These are phyloP conservation scores for Podocnemis expansa DNA, from an alignment of 2,113 vertebrate species.

Conservation along the genomic window DNA sequence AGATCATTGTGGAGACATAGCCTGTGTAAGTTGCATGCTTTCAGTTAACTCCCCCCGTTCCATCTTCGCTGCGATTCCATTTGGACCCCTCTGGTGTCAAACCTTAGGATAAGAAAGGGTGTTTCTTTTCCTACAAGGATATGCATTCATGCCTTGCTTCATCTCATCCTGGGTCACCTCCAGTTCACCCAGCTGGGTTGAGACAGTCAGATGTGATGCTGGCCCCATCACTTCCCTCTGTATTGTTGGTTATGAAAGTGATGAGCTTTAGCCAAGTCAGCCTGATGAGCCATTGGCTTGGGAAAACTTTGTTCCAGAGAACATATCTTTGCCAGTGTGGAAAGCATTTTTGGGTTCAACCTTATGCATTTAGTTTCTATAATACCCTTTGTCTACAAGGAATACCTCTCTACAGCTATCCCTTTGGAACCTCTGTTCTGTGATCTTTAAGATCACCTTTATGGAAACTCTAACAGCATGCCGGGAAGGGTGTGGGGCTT, in stretches of 20 bases:
- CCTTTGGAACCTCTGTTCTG: too few relatives aligned
- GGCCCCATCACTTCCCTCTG: background rate
- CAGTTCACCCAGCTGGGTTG: background rate
- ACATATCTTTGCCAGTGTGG: background rate
- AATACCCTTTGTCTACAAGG: background rate
- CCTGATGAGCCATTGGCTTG: background rate
- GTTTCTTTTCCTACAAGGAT: background rate
- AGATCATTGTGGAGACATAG: too few relatives aligned
- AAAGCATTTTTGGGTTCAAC: background rate
- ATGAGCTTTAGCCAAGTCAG: background rate
- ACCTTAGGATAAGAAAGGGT: accelerated
- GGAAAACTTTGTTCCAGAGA: background rate
- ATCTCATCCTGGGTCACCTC: background rate
- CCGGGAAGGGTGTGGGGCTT: background rate
- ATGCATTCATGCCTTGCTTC: background rate
- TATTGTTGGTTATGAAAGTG: background rate
- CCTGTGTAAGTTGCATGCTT: too few relatives aligned
- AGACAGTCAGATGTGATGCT: background rate
- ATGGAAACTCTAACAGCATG: conserved; percentile 14
- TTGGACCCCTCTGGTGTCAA: background rate
- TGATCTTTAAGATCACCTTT: conserved; percentile 9
- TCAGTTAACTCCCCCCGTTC: too few relatives aligned
- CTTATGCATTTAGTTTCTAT: background rate
- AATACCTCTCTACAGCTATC: too few relatives aligned
- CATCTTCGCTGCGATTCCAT: background rate